phyloP scores from a whole-genome alignment of 2,113 vertebrate genomes.

The Passer montanus region DNA sequence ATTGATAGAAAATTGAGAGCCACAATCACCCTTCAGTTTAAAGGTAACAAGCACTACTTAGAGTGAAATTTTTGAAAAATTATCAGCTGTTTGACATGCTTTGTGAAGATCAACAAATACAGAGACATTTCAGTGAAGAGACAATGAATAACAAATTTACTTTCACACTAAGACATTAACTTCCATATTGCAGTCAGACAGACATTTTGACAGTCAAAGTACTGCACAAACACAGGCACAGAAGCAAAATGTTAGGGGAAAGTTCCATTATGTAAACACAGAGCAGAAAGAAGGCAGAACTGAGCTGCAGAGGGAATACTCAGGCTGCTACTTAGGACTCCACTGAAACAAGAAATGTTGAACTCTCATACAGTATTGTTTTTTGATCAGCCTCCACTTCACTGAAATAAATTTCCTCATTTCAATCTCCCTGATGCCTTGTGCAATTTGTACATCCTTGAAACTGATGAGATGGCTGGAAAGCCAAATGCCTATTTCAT shows the following conservation, averaged over 20 bases:
- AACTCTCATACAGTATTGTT: not conserved
- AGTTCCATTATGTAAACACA: not conserved
- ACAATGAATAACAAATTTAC: conserved; percentile 19
- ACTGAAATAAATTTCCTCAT: not conserved
- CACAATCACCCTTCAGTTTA: not conserved
- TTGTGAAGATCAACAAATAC: conserved; percentile 34
- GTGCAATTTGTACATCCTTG: not conserved
- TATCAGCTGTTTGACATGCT: not conserved
- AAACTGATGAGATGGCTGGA: not conserved
- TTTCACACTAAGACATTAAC: not conserved
- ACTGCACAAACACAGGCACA: not conserved
- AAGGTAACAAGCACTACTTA: not conserved
- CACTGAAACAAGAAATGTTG: not conserved
- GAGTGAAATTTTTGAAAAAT: not conserved
- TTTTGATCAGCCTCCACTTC: not conserved
- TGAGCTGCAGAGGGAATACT: not conserved
- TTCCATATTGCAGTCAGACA: not conserved
- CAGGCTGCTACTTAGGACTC: not conserved
- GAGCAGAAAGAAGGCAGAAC: not conserved
- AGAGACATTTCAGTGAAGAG: not conserved
- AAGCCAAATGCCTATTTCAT: not conserved
- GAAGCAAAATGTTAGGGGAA: not conserved
- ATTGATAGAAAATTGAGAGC: not conserved
- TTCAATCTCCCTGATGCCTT: not conserved
- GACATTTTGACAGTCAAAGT: not conserved